Base-by-base conservation (phyloP, 53 echinoderm and acorn worm genomes). In the Zoroaster sp. region DNA sequence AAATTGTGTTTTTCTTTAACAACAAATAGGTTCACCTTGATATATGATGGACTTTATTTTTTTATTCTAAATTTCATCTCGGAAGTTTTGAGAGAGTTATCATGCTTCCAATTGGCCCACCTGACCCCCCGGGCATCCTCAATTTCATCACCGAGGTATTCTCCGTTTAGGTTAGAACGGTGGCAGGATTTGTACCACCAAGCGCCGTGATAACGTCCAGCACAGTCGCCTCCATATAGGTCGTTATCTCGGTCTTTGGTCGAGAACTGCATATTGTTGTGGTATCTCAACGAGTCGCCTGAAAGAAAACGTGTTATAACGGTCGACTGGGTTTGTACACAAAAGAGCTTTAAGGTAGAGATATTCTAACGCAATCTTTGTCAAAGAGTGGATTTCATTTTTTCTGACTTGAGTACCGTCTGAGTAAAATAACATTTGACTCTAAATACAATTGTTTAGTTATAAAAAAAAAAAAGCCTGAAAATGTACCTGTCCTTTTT, bases 181-280 rank as follows among this genome's bases (percentile, higher is more conserved):
- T 87, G 70, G 73, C 93, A 93, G 4, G 44, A 37, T 5, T 74
- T 69, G 76, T 91, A 93, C 95, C 95, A 95, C 95, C 95, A 95
- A 1, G 93, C 95, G 0, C 95, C 95, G 63, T 74, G 74, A 73
- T 81, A 89, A 33, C 66, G 69, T 35, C 55, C 18, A n/a, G 95
- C 95, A 68, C 95, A 95, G 89, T 88, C 88, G 21, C 66, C 53
- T 23, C 41, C 80, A 13, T 74, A 88, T 33, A 67, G 89, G 77
- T 95, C 95, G 67, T 95, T 91, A 87, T 95, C 95, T 1, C 75
- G 67, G 40, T 95, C 93, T 45, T 82, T 91, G 78, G 93, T 87
- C 7, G 91, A 66, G 71, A 95, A 95, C 0, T 45, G 75, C 72
- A 74, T 76, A 15, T 75, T 76, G 44, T 72, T 87, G 81, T 93